Evolutionary conservation across 92 coral and sea anemone species (phyloP).

Genomic region (Montipora capitata): DNA sequence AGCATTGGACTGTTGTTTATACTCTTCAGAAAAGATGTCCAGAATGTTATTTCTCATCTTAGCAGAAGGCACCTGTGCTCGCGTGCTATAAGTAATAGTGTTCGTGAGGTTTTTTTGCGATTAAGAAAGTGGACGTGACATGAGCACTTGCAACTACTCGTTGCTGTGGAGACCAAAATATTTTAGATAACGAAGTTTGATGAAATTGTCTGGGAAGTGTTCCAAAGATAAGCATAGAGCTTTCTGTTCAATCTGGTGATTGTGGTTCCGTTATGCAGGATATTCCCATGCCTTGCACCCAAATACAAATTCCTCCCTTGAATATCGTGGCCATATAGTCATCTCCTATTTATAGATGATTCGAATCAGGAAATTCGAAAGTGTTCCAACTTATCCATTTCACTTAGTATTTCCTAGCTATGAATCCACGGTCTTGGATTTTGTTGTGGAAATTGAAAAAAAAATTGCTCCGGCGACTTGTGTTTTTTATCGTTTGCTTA

Average conservation of each 20-base stretch:
- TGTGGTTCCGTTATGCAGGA: conserved; percentile 2
- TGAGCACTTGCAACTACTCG: background rate
- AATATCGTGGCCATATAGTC: conserved; percentile 22
- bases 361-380: conserved; percentile 26
- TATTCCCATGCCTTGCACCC: background rate
- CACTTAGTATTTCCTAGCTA: background rate
- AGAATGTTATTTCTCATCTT: background rate
- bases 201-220: conserved; percentile 2
- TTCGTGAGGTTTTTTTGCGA: background rate
- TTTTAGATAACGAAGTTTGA: conserved; percentile 21
- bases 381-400: background rate
- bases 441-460: background rate
- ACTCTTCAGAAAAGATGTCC: conserved; percentile 1
- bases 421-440: background rate
- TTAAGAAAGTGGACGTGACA: conserved; percentile 35
- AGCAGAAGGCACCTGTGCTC: background rate
- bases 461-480: background rate
- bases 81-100: conserved; percentile 7
- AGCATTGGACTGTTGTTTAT: conserved; percentile 15
- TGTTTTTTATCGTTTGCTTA: background rate
- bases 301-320: conserved; percentile 9
- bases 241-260: background rate
- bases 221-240: conserved; percentile 21
- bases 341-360: conserved; percentile 36
- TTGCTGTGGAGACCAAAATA: conserved; percentile 53